Evolutionary conservation across 2,113 vertebrate genomes (phyloP).

Genomic region (Oryzias celebensis): DNA sequence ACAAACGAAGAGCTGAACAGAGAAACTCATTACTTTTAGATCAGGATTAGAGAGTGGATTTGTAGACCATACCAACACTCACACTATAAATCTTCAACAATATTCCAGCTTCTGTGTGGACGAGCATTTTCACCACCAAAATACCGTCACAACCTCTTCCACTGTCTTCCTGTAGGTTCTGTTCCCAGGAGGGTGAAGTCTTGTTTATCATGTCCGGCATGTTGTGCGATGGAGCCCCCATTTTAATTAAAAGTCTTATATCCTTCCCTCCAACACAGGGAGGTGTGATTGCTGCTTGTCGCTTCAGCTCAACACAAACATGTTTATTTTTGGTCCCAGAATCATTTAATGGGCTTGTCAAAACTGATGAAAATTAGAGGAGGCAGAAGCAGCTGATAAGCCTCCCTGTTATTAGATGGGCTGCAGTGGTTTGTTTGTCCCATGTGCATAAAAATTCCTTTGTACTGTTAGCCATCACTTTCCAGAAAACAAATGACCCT

Average conservation of each 20-base stretch:
- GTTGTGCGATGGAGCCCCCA: conserved; percentile 16
- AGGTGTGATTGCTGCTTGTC: conserved; percentile 74
- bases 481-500: conserved; percentile 25
- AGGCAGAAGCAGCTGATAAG: conserved; percentile 68
- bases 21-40: conserved; percentile 45
- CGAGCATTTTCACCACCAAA: conserved; percentile 30
- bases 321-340: conserved; percentile 72
- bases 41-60: conserved; percentile 39
- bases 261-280: conserved; percentile 42
- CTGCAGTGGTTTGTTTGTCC: conserved; percentile 44
- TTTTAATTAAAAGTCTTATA: conserved; percentile 69
- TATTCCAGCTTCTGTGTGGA: conserved; percentile 18
- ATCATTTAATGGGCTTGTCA: conserved; percentile 77
- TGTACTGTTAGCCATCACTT: conserved; percentile 18
- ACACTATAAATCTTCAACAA: conserved; percentile 12
- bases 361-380: conserved; percentile 74
- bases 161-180: neutral
- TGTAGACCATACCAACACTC: conserved; percentile 33
- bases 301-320: conserved; percentile 71
- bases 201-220: conserved; percentile 41
- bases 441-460: conserved; percentile 38
- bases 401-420: conserved; percentile 65
- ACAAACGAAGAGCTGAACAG: conserved; percentile 29
- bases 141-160: conserved; percentile 7
- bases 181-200: conserved; percentile 29